phyloP scores from a whole-genome alignment of 2,797 vertebrate genomes.

The Chaenodraco wilsoni region DNA sequence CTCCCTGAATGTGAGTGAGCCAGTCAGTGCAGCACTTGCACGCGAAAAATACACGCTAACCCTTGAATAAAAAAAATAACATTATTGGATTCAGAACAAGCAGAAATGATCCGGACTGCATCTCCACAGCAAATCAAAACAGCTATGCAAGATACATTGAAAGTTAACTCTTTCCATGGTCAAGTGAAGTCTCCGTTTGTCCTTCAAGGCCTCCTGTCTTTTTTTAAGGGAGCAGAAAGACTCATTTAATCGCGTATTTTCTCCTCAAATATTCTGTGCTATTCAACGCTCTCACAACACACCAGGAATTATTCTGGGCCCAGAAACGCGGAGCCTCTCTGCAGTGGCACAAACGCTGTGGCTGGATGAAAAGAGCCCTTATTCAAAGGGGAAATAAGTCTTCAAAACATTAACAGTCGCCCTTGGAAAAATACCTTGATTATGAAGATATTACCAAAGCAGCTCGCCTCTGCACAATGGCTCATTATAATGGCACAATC shows the following conservation, averaged over 20 bases:
- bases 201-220: slow-evolving; percentile 18
- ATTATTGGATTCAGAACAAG: slow-evolving; percentile 35
- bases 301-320: slow-evolving; percentile 87
- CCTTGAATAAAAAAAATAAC: slow-evolving; percentile 4
- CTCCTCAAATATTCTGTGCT: slow-evolving; percentile 80
- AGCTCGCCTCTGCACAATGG: slow-evolving; percentile 69
- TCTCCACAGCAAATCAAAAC: slow-evolving; percentile 26
- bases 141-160: slow-evolving; percentile 9
- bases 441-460: slow-evolving; percentile 78
- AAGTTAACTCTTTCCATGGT: slow-evolving; percentile 5
- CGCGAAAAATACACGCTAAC: slow-evolving; percentile 36
- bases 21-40: slow-evolving; percentile 40
- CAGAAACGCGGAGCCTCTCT: slow-evolving; percentile 83
- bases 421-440: slow-evolving; percentile 78
- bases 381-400: slow-evolving; percentile 80
- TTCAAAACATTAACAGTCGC: slow-evolving; percentile 82
- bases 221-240: slow-evolving; percentile 45
- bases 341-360: slow-evolving; percentile 83
- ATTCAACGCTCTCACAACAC: slow-evolving; percentile 84
- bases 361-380: slow-evolving; percentile 82
- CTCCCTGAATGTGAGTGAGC: slow-evolving; percentile 41
- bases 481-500: slow-evolving; percentile 71
- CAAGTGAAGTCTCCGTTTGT: background rate
- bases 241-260: slow-evolving; percentile 74
- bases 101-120: slow-evolving; percentile 20